These are phyloP conservation scores for Varanus komodoensis DNA, from an alignment of 2,113 vertebrate genomes.

Conservation along the genomic window DNA sequence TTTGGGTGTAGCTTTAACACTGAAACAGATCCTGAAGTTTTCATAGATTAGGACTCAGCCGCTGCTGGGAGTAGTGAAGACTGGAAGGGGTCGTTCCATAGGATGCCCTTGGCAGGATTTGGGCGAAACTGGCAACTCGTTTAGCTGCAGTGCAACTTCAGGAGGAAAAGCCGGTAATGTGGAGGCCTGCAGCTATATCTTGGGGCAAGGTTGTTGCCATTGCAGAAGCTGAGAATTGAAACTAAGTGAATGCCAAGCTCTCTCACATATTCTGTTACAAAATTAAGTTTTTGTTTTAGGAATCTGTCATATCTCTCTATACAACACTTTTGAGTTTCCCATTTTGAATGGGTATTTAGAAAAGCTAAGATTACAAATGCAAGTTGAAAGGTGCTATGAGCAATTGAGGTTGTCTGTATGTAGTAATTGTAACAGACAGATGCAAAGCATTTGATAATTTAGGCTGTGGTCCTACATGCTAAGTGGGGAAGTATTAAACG, in stretches of 20 bases:
- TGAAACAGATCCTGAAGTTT: background rate
- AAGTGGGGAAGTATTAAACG: background rate
- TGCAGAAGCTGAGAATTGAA: background rate
- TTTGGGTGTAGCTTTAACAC: background rate
- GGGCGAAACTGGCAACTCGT: background rate
- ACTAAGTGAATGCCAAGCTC: constrained; percentile 7
- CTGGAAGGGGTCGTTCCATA: background rate
- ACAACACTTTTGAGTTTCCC: background rate
- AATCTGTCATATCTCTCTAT: background rate
- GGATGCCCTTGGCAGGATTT: background rate
- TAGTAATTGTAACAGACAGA: background rate
- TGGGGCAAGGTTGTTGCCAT: background rate
- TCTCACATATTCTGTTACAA: background rate
- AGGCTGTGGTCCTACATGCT: background rate
- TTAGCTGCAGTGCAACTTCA: constrained; percentile 44
- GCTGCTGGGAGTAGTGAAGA: background rate
- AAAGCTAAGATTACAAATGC: background rate
- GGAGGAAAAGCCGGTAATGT: background rate
- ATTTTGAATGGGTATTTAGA: constrained; percentile 7
- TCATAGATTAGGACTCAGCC: background rate
- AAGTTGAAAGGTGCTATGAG: background rate
- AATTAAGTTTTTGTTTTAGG: background rate
- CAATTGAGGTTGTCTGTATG: background rate
- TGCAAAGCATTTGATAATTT: background rate
- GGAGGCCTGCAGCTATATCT: background rate